Evolutionary conservation across 2,113 vertebrate species (phyloP), one percentile per base, ranked within the genome.

Genomic region (Poecilia latipinna): DNA sequence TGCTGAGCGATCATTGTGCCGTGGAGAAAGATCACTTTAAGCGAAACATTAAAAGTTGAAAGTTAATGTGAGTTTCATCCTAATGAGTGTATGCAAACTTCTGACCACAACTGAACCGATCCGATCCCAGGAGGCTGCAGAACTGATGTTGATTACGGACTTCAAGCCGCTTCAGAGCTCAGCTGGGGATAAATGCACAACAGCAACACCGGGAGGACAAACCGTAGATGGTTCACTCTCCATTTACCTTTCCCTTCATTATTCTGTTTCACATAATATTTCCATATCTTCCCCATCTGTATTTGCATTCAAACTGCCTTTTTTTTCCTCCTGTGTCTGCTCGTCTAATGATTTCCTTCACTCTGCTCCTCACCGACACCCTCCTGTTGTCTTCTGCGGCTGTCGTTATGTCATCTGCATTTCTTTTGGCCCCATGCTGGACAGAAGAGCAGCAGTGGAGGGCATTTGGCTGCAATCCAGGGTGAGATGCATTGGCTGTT

Each of bases 401-500:
- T 80, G 77, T 86, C 86, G 79, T 84, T 78, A 61, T 84, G 70
- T 75, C 72, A 70, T 86, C 67, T 78, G 72, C 57, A 31, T 86
- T 57, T 48, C 10, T 72, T 85, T 74, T 8, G 4, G 68, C 66
- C 44, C 35, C 3, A 0, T 29, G 72, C 57, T 61, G 62, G 80
- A 84, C 78, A 68, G 75, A 51, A 76, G 68, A 68, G 78, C 62
- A 77, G 69, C 70, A 65, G 70, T 8, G 64, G 75, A 76, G 62
- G 70, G 68, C 17, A 31, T 28, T 37, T 88, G 91, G 88, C 83
- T 35, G 51, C 32, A 4, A 66, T 83, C 81, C 88, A 83, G 57
- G 54, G 39, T 0, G 26, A 81, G 80, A 90, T 89, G 82, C 84
- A 83, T 85, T 0, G 80, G n/a, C 80, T 90, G 85, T 86, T 83